Percentiles rank a stretch among this genome's conserved stretches.
Conservation (phyloP, 2,797 vertebrate species). For the Syngnathus acus region DNA sequence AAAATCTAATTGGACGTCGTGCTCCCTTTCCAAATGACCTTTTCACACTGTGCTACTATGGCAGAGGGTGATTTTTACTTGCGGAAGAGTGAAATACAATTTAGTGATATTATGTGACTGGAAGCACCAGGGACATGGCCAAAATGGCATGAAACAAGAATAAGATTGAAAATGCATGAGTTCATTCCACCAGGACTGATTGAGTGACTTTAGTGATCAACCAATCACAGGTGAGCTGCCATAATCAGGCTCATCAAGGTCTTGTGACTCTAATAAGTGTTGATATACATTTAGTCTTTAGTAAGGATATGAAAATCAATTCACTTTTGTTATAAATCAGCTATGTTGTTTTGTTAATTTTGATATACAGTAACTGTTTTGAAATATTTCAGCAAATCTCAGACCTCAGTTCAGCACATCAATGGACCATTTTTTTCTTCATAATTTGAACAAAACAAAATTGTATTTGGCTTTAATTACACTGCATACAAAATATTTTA, state of each 20-base stretch:
- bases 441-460: no score
- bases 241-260: background rate
- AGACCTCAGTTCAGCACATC: no score
- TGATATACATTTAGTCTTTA: background rate
- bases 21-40: slow-evolving; percentile 10
- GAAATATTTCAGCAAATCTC: no score
- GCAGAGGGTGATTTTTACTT: slow-evolving; percentile 11
- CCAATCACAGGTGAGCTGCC: background rate
- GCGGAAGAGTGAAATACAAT: slow-evolving; percentile 9
- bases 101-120: slow-evolving; percentile 8
- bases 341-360: no score
- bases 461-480: no score
- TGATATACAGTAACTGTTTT: no score
- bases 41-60: background rate
- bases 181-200: background rate
- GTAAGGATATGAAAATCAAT: background rate
- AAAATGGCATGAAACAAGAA: background rate
- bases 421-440: no score
- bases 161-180: background rate
- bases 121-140: background rate
- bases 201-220: background rate
- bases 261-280: no score
- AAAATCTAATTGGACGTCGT: background rate
- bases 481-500: no score
- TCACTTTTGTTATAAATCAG: no score